Evolutionary conservation across 2,888 invertebrate species (phyloP), one percentile per base, ranked within the genome.

Genomic region (Ellobium chinense): DNA sequence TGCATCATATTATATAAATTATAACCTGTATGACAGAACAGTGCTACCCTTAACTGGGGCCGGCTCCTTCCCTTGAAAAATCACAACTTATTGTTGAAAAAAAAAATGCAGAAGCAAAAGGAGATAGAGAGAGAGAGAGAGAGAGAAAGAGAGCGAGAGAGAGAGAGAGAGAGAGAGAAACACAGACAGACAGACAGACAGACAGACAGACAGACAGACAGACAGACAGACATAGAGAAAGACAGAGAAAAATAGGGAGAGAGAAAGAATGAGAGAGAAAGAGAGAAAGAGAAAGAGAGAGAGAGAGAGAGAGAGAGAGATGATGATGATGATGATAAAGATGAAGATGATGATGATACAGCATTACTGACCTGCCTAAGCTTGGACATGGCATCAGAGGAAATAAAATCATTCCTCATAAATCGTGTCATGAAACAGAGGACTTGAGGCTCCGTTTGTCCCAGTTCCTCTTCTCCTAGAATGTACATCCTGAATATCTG

Each of bases 371-470:
- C 96, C 95, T 98, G 98, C 92, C 98, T 95, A 73, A 98, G 94
- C 93, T 98, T 98, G 54, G 98, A 96, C 97, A 98, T 98, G 29
- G 98, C 98, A 94, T 98, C 98, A 4, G 98, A 96, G 4, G 98
- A 97, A 90, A 98, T 98, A 92, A 98, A 98, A 87, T 97, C 96
- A 87, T 91, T 91, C 93, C 97, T 97, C 77, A 96, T 95, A 88
- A 97, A 97, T 91, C 97, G 96, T 77, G 96, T 96, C 18, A 98
- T 95, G 93, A 98, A 98, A 93, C 98, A 98, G 93, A 98, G 77
- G 46, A 89, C 88, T 78, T 91, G 91, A 56, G 88, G 87, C 77
- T 87, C 87, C 29, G 87, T 95, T 92, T 98, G 97, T 0, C 97
- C 97, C 74, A 97, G 94, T 92, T 98, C 98, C 92, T 98, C 98